These are phyloP conservation scores for Sebastes variabilis DNA, from an alignment of 2,797 vertebrate genomes.

Conservation along the genomic window DNA sequence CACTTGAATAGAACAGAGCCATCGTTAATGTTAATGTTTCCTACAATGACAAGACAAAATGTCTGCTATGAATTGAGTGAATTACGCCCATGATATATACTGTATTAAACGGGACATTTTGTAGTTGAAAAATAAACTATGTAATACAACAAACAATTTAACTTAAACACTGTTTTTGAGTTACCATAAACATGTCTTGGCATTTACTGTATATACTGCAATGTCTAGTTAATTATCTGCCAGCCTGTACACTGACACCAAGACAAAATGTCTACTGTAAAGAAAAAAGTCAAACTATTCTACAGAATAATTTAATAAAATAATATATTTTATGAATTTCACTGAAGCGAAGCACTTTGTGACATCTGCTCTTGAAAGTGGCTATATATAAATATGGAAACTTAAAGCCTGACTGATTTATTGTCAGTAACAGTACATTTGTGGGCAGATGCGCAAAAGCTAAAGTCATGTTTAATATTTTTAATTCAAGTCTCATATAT, in stretches of 20 bases:
- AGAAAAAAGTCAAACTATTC: too few species aligned
- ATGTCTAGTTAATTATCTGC: background rate
- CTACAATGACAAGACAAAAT: background rate
- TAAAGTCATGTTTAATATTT: background rate
- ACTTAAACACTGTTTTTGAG: background rate
- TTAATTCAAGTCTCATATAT: background rate
- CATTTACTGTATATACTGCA: background rate
- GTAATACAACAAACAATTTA: background rate
- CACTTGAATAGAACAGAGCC: background rate
- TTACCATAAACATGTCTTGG: background rate
- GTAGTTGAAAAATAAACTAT: background rate
- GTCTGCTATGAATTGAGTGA: background rate
- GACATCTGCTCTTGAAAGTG: background rate
- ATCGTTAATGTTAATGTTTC: background rate
- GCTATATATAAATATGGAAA: background rate
- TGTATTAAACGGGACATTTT: background rate
- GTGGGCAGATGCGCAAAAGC: background rate
- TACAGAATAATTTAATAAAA: too few species aligned
- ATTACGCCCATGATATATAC: background rate
- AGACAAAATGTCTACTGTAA: fast-evolving
- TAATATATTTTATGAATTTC: background rate
- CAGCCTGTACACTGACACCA: background rate
- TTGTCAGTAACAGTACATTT: background rate
- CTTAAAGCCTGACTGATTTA: background rate
- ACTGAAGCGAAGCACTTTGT: background rate